Percentiles rank a stretch among this genome's conserved stretches.
These are phyloP conservation scores for Pogona vitticeps DNA, from an alignment of 2,113 vertebrate genomes.

Conservation along the genomic window DNA sequence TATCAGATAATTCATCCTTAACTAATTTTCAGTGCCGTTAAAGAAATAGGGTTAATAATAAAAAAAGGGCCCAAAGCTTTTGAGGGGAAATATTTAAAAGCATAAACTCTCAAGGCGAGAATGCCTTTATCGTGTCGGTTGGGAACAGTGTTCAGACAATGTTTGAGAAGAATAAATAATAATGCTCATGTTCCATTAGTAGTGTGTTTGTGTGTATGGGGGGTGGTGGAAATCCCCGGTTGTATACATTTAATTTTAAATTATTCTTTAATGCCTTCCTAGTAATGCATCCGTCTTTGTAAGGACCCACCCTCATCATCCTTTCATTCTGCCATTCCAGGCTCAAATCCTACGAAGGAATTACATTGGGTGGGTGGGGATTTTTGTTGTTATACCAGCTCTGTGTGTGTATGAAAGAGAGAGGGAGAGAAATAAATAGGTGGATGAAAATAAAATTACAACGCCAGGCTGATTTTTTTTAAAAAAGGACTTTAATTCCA, in stretches of 20 bases:
- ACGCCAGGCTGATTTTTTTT: not conserved
- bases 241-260: slow-evolving; percentile 30
- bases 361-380: fast-evolving
- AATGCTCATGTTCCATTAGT: slow-evolving; percentile 44
- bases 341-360: fast-evolving
- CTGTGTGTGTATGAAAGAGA: not conserved
- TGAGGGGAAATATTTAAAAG: slow-evolving; percentile 25
- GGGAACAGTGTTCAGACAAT: not conserved
- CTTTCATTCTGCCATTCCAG: not conserved
- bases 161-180: not conserved
- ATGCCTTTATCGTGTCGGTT: slow-evolving; percentile 33
- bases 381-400: slow-evolving; percentile 1
- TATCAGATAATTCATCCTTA: slow-evolving; percentile 42
- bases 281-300: not conserved
- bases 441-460: not conserved
- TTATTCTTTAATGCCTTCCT: slow-evolving; percentile 51
- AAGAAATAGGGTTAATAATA: slow-evolving; percentile 24
- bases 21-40: slow-evolving; percentile 47
- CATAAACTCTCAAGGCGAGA: slow-evolving; percentile 29
- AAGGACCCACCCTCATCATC: slow-evolving; percentile 20
- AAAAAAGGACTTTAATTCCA: not conserved
- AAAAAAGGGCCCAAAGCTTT: slow-evolving; percentile 48
- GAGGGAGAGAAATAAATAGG: not conserved
- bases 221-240: slow-evolving; percentile 32
- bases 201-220: too few relatives aligned